A percentile compares a stretch with the other conserved stretches of the same genome.
phyloP scores from a whole-genome alignment of 2,797 vertebrate genomes.

The Falco rusticolus region DNA sequence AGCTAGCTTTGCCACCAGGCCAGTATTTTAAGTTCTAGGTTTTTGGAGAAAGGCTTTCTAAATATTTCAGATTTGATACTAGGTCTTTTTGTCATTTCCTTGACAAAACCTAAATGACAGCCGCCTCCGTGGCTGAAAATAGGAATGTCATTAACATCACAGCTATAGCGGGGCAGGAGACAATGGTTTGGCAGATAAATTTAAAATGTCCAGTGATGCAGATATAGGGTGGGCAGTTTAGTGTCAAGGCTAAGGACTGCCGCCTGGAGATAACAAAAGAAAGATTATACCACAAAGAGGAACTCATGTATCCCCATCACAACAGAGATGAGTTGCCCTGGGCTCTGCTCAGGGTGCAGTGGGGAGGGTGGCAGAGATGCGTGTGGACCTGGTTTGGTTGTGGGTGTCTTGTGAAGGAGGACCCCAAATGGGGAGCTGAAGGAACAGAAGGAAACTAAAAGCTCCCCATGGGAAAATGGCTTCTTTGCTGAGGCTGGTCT shows the following conservation, averaged over 20 bases:
- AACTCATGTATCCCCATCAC: neutral
- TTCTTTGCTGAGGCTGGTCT: neutral
- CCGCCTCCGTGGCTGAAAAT: slow-evolving; percentile 6
- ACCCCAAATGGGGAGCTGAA: neutral
- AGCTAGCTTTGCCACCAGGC: neutral
- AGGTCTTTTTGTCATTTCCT: neutral
- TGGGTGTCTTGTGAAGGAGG: neutral
- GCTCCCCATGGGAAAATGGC: neutral
- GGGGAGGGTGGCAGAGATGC: neutral
- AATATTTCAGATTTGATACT: neutral
- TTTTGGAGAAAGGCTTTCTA: neutral
- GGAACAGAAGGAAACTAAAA: neutral
- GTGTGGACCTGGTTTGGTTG: neutral
- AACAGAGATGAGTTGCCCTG: neutral
- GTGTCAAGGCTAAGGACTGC: neutral
- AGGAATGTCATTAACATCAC: neutral
- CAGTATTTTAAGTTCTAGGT: neutral
- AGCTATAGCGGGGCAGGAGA: neutral
- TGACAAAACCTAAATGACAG: neutral
- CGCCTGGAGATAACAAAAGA: neutral
- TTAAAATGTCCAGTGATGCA: neutral
- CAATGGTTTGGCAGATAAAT: neutral
- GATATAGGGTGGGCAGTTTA: neutral
- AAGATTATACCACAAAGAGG: neutral
- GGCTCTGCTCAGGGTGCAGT: neutral